These are phyloP conservation scores for Megaptera novaeangliae DNA, from an alignment of 2,113 vertebrate genomes.

Conservation along the genomic window DNA sequence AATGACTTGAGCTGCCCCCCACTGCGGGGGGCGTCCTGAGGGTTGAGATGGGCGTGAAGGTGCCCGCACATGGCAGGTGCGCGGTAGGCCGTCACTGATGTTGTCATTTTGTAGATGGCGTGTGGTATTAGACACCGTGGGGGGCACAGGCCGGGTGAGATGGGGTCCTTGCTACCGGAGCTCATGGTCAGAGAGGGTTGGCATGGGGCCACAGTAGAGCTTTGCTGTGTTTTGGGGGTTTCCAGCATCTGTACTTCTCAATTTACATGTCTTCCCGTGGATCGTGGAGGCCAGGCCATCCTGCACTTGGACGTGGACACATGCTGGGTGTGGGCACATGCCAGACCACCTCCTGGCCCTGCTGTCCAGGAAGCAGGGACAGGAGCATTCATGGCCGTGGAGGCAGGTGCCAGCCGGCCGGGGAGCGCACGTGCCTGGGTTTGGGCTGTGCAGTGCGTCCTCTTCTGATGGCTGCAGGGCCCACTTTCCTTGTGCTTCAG, in stretches of 20 bases:
- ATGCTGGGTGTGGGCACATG: background rate
- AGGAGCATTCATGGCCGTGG: background rate
- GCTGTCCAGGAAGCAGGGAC: background rate
- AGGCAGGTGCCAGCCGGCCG: background rate
- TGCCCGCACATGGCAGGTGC: background rate
- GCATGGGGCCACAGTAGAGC: background rate
- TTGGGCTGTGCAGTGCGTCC: background rate
- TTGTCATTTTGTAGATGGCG: background rate
- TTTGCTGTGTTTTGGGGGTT: background rate
- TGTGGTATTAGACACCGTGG: background rate
- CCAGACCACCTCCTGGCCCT: fast-evolving
- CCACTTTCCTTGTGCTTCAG: no score
- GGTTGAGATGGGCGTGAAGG: no score
- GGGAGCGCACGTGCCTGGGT: background rate
- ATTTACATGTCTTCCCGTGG: background rate
- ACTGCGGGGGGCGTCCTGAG: fast-evolving
- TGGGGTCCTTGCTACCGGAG: background rate
- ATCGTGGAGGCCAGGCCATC: background rate
- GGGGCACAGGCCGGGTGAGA: background rate
- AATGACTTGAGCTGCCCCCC: no score
- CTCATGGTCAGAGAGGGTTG: background rate
- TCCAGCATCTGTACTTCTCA: background rate
- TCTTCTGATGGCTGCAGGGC: fast-evolving
- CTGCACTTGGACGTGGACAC: background rate
- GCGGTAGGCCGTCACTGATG: fast-evolving